Conservation (phyloP, 2,113 vertebrate genomes). For the Oenanthe melanoleuca region DNA sequence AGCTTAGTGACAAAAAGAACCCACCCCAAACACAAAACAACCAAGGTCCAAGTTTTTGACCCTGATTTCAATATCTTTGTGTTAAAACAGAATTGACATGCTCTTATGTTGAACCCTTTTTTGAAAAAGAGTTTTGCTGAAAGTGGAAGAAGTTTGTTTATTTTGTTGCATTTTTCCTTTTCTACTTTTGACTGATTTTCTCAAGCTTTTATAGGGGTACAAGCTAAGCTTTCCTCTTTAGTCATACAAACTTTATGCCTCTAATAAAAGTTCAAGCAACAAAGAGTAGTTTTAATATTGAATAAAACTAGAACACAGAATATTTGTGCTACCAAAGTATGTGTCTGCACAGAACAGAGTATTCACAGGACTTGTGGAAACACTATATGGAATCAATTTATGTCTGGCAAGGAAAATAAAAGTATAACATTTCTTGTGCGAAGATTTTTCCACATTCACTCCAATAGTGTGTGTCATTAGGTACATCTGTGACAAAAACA, state of each 20-base stretch:
- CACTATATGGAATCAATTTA: constrained; percentile 69
- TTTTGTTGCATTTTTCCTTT: not conserved
- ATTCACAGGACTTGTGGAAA: constrained; percentile 37
- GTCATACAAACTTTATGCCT: not conserved
- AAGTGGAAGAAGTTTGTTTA: not conserved
- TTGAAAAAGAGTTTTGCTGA: not conserved
- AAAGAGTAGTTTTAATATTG: not conserved
- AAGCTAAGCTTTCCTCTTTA: not conserved
- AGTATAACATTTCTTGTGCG: constrained; percentile 62
- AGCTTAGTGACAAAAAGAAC: not conserved
- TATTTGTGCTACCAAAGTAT: constrained; percentile 5
- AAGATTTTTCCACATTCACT: constrained; percentile 70
- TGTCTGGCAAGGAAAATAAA: constrained; percentile 59
- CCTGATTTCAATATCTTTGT: not conserved
- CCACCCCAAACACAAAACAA: not conserved
- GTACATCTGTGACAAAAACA: constrained; percentile 69
- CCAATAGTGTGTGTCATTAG: constrained; percentile 61
- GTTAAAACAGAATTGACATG: not conserved
- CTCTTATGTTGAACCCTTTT: not conserved
- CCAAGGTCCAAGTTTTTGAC: not conserved
- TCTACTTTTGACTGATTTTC: not conserved
- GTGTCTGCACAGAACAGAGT: constrained; percentile 23
- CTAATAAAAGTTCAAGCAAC: not conserved
- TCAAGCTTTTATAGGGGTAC: not conserved
- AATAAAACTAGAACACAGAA: not conserved